Conservation (phyloP, 2,113 vertebrate species). For the Rhinolophus ferrumequinum region DNA sequence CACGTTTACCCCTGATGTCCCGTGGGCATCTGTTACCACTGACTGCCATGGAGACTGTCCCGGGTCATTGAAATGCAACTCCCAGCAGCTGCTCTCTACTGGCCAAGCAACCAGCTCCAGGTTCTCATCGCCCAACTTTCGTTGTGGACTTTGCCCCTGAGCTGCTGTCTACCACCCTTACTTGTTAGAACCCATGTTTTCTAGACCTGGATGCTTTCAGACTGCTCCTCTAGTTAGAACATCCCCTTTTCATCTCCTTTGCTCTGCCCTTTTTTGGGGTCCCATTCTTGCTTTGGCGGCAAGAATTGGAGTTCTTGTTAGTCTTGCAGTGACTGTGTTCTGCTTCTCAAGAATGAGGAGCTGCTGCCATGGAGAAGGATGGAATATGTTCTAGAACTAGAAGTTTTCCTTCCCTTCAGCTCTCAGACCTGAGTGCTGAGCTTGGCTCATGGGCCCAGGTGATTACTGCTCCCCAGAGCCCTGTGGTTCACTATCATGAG, state of each 20-base stretch:
- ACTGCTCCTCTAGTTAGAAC: not conserved
- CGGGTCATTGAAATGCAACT: not conserved
- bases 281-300: not conserved
- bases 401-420: not conserved
- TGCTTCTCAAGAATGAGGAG: not conserved
- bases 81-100: not conserved
- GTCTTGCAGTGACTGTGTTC: not conserved
- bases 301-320: not conserved
- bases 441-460: not conserved
- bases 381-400: not conserved
- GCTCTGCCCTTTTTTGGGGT: not conserved
- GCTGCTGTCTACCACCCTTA: not conserved
- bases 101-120: no score
- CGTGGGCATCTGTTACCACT: not conserved
- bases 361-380: no score
- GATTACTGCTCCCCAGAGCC: not conserved
- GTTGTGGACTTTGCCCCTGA: not conserved
- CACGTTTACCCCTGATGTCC: not conserved
- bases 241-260: not conserved
- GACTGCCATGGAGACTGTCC: not conserved
- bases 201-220: not conserved
- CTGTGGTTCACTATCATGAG: not conserved
- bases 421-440: not conserved
- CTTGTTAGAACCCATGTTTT: not conserved
- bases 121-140: not conserved